Conservation (phyloP, 2,888 invertebrate genomes). For the Muscina levida region DNA sequence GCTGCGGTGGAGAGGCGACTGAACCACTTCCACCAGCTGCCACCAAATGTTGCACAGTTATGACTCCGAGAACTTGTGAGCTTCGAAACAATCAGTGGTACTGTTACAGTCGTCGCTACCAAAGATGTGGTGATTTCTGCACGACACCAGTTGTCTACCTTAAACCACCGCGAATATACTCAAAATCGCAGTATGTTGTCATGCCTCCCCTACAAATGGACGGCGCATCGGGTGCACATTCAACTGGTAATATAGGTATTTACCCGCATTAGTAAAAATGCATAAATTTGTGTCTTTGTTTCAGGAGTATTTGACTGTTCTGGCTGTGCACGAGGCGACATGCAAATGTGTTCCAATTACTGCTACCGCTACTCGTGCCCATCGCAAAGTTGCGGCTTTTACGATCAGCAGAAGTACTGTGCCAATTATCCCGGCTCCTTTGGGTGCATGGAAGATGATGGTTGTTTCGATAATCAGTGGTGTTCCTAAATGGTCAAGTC, state of each 20-base stretch:
- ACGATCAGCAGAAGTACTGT: conserved; percentile 72
- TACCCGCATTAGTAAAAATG: too few species aligned
- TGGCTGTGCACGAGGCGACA: conserved; percentile 67
- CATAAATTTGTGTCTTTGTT: background rate
- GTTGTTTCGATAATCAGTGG: conserved; percentile 67
- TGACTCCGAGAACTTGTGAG: conserved; percentile 72
- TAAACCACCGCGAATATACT: conserved; percentile 58
- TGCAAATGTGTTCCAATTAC: conserved; percentile 69
- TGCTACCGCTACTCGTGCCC: conserved; percentile 71
- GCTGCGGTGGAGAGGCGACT: background rate
- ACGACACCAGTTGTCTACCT: conserved; percentile 70
- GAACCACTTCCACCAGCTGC: background rate
- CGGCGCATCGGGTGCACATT: conserved; percentile 67
- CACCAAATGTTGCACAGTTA: conserved; percentile 71
- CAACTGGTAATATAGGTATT: background rate
- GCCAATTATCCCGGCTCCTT: conserved; percentile 55
- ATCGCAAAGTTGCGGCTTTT: conserved; percentile 68
- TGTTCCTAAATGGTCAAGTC: background rate
- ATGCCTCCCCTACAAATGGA: conserved; percentile 70
- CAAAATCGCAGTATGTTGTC: conserved; percentile 51
- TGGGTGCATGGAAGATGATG: conserved; percentile 71
- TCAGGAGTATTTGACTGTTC: conserved; percentile 72
- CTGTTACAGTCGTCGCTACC: conserved; percentile 71
- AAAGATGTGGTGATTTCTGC: conserved; percentile 73
- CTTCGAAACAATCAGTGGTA: conserved; percentile 67